Conservation (phyloP, 2,113 vertebrate genomes). For the Pheucticus melanocephalus region DNA sequence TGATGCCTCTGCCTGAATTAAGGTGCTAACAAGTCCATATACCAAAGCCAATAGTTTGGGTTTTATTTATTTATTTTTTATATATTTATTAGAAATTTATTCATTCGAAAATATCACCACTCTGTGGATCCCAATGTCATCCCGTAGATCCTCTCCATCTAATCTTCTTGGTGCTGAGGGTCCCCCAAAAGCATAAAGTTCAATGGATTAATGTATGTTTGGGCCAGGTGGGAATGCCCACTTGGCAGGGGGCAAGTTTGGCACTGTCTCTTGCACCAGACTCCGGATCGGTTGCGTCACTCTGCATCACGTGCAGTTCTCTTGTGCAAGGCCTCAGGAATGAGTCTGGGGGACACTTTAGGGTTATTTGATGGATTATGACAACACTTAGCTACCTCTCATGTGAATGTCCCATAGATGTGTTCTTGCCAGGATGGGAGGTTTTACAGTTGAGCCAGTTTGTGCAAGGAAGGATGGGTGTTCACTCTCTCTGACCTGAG, state of each 20-base stretch:
- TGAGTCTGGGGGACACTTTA: neutral
- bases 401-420: too few species aligned
- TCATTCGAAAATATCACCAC: neutral
- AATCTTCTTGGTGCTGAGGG: neutral
- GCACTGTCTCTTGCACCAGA: too few species aligned
- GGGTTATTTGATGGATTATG: neutral
- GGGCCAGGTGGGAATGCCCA: neutral
- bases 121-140: neutral
- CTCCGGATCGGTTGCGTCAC: neutral
- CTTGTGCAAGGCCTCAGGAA: neutral
- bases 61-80: neutral
- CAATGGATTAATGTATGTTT: neutral
- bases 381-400: neutral
- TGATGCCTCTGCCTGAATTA: neutral
- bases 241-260: accelerated
- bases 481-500: neutral
- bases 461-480: neutral
- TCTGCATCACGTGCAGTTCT: neutral
- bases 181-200: neutral
- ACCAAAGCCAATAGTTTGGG: neutral
- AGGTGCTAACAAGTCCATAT: neutral
- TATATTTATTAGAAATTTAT: neutral
- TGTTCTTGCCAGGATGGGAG: accelerated
- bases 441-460: neutral
- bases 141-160: accelerated